These are phyloP conservation scores for Peromyscus californicus DNA, from an alignment of 2,113 vertebrate species.

Conservation along the genomic window DNA sequence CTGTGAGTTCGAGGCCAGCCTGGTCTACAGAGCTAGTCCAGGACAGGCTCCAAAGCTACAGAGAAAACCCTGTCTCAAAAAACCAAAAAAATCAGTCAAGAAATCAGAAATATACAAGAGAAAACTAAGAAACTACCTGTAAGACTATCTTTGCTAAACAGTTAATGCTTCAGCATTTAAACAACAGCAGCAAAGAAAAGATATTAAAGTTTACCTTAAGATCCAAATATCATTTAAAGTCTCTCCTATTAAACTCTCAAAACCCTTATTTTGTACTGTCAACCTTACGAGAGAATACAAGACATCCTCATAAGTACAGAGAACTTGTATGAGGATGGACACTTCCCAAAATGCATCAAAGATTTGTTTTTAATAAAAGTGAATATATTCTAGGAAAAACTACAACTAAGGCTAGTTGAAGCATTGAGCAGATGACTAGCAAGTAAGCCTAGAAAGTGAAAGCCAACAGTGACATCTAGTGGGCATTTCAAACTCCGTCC, in stretches of 20 bases:
- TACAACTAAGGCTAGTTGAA: background rate
- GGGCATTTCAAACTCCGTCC: constrained; percentile 57
- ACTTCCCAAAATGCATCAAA: constrained; percentile 55
- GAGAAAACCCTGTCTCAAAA: too few species aligned
- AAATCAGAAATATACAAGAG: constrained; percentile 70
- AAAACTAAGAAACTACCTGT: constrained; percentile 55
- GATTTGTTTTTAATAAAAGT: background rate
- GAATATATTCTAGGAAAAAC: constrained; percentile 39
- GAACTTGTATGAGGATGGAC: constrained; percentile 24
- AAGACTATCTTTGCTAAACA: constrained; percentile 59
- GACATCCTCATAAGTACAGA: constrained; percentile 41
- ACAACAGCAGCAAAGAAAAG: constrained; percentile 36
- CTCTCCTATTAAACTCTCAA: constrained; percentile 37
- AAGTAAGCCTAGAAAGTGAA: constrained; percentile 55
- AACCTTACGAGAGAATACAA: constrained; percentile 45
- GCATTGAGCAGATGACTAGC: background rate
- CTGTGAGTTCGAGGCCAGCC: too few species aligned
- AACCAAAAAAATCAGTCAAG: too few species aligned
- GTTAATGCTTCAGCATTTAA: constrained; percentile 48
- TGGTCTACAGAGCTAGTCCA: too few species aligned
- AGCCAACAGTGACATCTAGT: constrained; percentile 88
- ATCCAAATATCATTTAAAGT: constrained; percentile 50
- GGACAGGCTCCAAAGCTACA: too few species aligned
- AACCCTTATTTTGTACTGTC: background rate
- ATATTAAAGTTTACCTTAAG: constrained; percentile 55